Percentiles rank a stretch among this genome's conserved stretches.
phyloP scores from a whole-genome alignment of 2,888 invertebrate species.

The Lepas anatifera region DNA sequence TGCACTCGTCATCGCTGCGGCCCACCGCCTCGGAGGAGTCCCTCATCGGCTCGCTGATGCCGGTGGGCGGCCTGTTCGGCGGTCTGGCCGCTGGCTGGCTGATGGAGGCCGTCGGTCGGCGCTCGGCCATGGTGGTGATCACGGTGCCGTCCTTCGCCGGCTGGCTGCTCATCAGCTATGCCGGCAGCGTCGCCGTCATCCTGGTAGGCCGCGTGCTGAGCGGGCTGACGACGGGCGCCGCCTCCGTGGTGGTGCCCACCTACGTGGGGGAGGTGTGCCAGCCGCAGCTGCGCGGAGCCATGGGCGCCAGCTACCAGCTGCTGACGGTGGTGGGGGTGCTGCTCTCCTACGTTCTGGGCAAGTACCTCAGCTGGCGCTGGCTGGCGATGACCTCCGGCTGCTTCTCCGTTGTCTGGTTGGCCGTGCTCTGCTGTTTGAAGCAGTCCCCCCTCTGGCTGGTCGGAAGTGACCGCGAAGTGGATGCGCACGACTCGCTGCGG shows the following conservation, averaged over 20 bases:
- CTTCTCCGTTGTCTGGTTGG: constrained; percentile 47
- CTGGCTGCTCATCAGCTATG: constrained; percentile 51
- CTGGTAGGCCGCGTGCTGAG: constrained; percentile 15
- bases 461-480: constrained; percentile 40
- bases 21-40: constrained; percentile 38
- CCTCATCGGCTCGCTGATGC: constrained; percentile 85
- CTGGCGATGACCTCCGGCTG: constrained; percentile 47
- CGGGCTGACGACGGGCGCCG: constrained; percentile 34
- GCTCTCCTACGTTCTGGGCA: constrained; percentile 57
- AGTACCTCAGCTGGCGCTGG: constrained; percentile 50
- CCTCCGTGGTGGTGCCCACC: constrained; percentile 35
- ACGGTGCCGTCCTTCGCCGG: constrained; percentile 56
- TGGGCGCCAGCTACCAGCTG: constrained; percentile 66
- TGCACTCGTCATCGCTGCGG: not conserved
- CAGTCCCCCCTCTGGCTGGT: constrained; percentile 66
- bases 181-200: constrained; percentile 15
- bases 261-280: constrained; percentile 40
- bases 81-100: constrained; percentile 72
- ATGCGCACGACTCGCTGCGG: constrained; percentile 51
- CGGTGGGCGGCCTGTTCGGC: constrained; percentile 68
- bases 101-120: constrained; percentile 68
- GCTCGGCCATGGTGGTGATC: constrained; percentile 61
- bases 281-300: constrained; percentile 62
- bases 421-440: constrained; percentile 55
- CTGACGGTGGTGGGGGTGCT: constrained; percentile 57